A percentile compares a stretch with the other conserved stretches of the same genome.
Evolutionary conservation across 2,113 vertebrate species (phyloP).

Genomic region (Nettapus auritus): DNA sequence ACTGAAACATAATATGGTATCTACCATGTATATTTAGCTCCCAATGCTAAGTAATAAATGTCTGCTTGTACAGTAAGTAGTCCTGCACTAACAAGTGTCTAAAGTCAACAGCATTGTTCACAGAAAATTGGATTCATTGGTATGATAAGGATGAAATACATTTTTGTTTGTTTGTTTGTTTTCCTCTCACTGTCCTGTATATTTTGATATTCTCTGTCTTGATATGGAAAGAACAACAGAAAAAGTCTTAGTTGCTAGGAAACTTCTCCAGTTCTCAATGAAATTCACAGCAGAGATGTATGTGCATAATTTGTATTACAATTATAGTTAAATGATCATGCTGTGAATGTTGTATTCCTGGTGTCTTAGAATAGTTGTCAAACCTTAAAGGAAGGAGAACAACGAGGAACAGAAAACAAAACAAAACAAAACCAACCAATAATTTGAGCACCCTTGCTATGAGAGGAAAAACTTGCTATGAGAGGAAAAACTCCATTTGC

Average conservation of each 20-base stretch:
- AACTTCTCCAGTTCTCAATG: neutral
- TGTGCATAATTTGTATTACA: neutral
- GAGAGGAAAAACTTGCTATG: neutral
- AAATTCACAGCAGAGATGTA: neutral
- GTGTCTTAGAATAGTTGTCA: neutral
- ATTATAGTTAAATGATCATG: neutral
- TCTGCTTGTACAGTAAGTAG: neutral
- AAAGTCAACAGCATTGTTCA: neutral
- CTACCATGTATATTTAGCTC: neutral
- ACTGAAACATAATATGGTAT: neutral
- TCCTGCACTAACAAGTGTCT: neutral
- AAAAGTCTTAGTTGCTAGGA: neutral
- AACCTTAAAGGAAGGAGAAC: neutral
- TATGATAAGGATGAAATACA: neutral
- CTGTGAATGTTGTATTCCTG: neutral
- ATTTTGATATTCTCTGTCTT: neutral
- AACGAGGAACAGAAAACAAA: neutral
- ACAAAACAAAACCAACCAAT: neutral
- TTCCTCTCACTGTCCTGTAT: neutral
- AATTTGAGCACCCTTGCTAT: neutral
- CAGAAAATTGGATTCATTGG: neutral
- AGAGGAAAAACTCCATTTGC: neutral
- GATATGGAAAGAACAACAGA: neutral
- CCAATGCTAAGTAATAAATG: neutral
- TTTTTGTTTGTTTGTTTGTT: slow-evolving; percentile 1